Conservation (phyloP, 2,888 invertebrate species). For the Nephrotoma appendiculata region DNA sequence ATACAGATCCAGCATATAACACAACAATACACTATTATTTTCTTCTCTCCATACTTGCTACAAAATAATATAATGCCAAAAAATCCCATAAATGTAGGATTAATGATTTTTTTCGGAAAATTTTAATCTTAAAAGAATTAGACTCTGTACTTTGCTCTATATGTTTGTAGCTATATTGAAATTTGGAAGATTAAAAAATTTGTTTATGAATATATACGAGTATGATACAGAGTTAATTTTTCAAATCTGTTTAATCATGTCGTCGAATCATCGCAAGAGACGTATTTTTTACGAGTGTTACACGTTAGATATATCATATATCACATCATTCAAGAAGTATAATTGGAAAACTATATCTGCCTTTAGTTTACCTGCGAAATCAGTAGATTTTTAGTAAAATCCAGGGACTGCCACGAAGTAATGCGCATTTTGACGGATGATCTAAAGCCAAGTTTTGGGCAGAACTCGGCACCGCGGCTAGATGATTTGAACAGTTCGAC, state of each 20-base stretch:
- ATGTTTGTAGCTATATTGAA: background rate
- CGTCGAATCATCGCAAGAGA: background rate
- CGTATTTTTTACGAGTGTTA: too few relatives aligned
- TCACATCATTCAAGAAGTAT: too few relatives aligned
- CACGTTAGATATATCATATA: too few relatives aligned
- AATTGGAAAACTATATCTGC: too few relatives aligned
- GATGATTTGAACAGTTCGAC: too few relatives aligned
- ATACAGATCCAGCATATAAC: background rate
- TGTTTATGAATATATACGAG: background rate
- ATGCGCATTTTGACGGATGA: too few relatives aligned
- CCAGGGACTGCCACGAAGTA: too few relatives aligned
- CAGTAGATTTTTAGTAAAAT: too few relatives aligned
- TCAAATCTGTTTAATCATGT: background rate
- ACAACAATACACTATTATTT: background rate
- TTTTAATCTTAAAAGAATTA: background rate
- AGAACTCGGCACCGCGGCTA: too few relatives aligned
- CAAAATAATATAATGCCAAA: background rate
- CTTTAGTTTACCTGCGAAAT: too few relatives aligned
- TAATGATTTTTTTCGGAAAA: background rate
- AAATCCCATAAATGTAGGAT: background rate
- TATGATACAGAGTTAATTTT: background rate
- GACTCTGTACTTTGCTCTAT: background rate
- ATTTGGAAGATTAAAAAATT: background rate
- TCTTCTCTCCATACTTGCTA: background rate
- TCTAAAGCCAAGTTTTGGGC: too few relatives aligned